phyloP scores from a whole-genome alignment of 1,140 invertebrate species.

The Neotoxoptera formosana region DNA sequence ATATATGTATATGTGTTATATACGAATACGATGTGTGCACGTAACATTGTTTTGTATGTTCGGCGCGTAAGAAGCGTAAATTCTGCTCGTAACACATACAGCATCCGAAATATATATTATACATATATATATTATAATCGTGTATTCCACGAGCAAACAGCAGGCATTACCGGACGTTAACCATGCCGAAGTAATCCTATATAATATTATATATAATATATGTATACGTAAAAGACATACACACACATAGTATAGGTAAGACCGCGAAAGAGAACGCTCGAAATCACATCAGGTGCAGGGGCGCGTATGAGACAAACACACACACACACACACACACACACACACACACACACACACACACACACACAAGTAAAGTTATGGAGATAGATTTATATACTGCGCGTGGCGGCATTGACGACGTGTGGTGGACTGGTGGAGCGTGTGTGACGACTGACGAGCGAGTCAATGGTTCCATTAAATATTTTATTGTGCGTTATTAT shows the following conservation, averaged over 20 bases:
- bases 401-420: not conserved
- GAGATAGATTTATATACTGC: not conserved
- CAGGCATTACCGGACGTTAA: not conserved
- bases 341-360: not conserved
- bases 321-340: not conserved
- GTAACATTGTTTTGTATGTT: not conserved
- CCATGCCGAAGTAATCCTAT: slow-evolving; percentile 23
- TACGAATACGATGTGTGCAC: not conserved
- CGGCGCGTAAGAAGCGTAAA: not conserved
- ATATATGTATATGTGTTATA: not conserved
- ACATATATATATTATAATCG: not conserved
- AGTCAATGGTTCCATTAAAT: not conserved
- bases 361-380: not conserved
- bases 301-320: not conserved
- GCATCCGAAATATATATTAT: not conserved
- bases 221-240: not conserved
- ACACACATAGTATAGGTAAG: not conserved
- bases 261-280: not conserved
- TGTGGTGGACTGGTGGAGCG: not conserved
- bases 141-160: slow-evolving; percentile 12
- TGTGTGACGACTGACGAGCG: not conserved
- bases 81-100: not conserved
- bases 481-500: not conserved
- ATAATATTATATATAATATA: not conserved
- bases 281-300: slow-evolving; percentile 5